Evolutionary conservation across 2,113 vertebrate species (phyloP).

Genomic region (Psittacara wagleri): DNA sequence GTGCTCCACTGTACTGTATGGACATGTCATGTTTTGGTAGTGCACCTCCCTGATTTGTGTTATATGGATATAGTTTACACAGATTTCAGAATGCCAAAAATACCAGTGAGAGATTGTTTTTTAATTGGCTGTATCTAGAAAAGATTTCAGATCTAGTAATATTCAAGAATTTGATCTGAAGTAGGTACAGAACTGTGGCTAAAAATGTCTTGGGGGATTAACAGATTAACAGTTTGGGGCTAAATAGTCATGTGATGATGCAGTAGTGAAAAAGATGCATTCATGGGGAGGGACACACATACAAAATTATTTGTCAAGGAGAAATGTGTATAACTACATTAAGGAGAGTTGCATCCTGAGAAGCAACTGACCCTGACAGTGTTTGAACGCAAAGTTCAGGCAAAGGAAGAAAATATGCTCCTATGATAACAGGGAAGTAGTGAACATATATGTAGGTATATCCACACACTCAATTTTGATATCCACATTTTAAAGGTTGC

Average conservation of each 20-base stretch:
- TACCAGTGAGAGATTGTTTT: accelerated
- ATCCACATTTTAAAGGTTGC: not conserved
- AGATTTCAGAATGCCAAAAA: not conserved
- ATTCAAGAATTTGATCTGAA: not conserved
- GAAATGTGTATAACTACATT: not conserved
- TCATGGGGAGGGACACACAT: accelerated
- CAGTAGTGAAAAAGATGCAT: not conserved
- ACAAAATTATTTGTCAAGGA: not conserved
- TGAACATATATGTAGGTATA: not conserved
- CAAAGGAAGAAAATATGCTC: not conserved
- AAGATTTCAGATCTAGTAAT: not conserved
- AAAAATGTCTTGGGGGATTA: not conserved
- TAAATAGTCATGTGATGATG: not conserved
- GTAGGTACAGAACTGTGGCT: not conserved
- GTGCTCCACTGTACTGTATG: not conserved
- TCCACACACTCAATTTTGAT: not conserved
- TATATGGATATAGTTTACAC: not conserved
- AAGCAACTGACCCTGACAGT: not conserved
- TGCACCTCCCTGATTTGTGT: not conserved
- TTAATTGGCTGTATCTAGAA: not conserved
- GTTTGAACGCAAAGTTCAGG: not conserved
- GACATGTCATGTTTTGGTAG: not conserved
- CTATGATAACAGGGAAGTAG: not conserved
- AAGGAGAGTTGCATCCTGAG: not conserved
- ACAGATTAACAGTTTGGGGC: not conserved